Conservation (phyloP, 1,140 invertebrate species). For the Cataglyphis hispanica region DNA sequence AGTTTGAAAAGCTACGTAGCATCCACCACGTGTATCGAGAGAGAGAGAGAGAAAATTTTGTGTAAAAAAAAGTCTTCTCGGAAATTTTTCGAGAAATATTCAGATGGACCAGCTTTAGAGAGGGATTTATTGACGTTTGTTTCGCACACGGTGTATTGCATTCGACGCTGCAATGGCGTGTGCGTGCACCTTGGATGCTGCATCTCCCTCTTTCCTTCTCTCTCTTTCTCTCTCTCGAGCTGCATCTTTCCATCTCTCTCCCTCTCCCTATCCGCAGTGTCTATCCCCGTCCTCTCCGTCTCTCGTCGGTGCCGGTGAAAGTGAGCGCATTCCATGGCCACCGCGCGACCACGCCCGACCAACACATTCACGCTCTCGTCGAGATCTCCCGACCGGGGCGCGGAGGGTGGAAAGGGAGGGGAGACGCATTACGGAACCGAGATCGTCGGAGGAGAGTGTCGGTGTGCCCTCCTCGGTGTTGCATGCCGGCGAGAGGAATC, state of each 20-base stretch:
- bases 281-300: slow-evolving; percentile 55
- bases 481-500: slow-evolving; percentile 39
- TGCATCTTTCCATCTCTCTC: slow-evolving; percentile 37
- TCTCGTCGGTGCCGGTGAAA: slow-evolving; percentile 82
- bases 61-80: not conserved
- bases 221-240: slow-evolving; percentile 34
- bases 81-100: not conserved
- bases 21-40: too few species aligned
- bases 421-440: slow-evolving; percentile 59
- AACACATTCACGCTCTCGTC: slow-evolving; percentile 73
- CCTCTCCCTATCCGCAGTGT: slow-evolving; percentile 17
- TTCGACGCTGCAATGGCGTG: slow-evolving; percentile 45
- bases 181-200: slow-evolving; percentile 71
- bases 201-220: slow-evolving; percentile 17
- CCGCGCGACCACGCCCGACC: slow-evolving; percentile 85
- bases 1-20: not conserved
- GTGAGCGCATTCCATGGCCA: slow-evolving; percentile 87
- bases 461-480: slow-evolving; percentile 44
- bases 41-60: too few species aligned
- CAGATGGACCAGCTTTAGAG: too few species aligned
- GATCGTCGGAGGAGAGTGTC: slow-evolving; percentile 65
- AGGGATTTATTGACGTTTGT: not conserved
- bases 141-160: slow-evolving; percentile 1
- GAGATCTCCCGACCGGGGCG: slow-evolving; percentile 60
- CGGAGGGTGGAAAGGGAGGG: slow-evolving; percentile 61